Percentiles rank a stretch among this genome's conserved stretches.
phyloP scores from a whole-genome alignment of 2,113 vertebrate species.

The Sorex fumeus region DNA sequence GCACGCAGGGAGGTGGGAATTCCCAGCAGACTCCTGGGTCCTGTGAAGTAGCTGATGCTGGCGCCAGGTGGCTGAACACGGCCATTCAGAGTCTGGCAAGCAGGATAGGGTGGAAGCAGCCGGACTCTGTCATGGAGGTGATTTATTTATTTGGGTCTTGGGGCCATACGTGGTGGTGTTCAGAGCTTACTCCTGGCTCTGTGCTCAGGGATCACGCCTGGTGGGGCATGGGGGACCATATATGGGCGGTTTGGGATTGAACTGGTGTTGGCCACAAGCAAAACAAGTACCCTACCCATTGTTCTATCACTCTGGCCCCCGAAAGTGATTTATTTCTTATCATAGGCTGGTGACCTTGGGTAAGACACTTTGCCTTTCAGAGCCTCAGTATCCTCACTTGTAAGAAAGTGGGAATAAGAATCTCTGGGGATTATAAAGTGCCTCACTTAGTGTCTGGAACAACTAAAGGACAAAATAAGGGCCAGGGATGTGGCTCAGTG shows the following conservation, averaged over 20 bases:
- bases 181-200: no score
- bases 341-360: neutral
- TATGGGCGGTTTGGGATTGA: no score
- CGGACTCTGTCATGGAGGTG: neutral
- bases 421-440: neutral
- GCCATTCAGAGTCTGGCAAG: slow-evolving; percentile 17
- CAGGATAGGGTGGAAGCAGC: slow-evolving; percentile 40
- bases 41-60: slow-evolving; percentile 30
- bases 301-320: neutral
- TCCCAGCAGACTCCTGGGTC: slow-evolving; percentile 1
- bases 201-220: no score
- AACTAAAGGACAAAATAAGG: no score
- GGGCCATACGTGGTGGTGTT: no score
- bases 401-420: slow-evolving; percentile 41
- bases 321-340: neutral
- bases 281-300: no score
- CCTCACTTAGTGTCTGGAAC: no score
- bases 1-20: slow-evolving; percentile 35
- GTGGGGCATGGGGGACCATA: no score
- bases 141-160: no score
- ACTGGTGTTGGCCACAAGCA: no score
- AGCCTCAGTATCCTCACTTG: slow-evolving; percentile 49
- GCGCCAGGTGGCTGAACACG: neutral
- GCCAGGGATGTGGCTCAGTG: neutral
- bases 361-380: slow-evolving; percentile 29